phyloP scores from a whole-genome alignment of 2,888 invertebrate genomes.

The Euzophera pinguis region DNA sequence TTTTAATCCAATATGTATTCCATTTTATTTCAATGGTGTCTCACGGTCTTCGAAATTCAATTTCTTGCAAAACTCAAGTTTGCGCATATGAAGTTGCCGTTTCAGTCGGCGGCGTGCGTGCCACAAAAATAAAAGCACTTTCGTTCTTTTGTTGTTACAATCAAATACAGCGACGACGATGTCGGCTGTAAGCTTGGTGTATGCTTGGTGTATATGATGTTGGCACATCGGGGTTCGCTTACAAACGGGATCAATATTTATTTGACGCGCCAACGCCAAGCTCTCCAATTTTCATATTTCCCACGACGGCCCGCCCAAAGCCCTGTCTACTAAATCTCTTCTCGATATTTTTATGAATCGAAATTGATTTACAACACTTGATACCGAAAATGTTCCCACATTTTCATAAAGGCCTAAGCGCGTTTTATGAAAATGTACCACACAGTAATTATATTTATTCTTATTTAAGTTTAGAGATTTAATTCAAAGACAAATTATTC shows the following conservation, averaged over 20 bases:
- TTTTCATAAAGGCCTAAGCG: conserved; percentile 20
- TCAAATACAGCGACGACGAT: conserved; percentile 31
- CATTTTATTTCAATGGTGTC: no score
- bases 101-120: background rate
- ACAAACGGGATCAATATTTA: conserved; percentile 68
- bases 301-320: conserved; percentile 47
- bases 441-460: background rate
- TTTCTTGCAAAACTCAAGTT: no score
- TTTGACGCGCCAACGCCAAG: conserved; percentile 51
- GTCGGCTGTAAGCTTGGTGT: conserved; percentile 32
- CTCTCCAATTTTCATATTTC: conserved; percentile 77
- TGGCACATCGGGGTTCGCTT: conserved; percentile 44
- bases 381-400: conserved; percentile 26
- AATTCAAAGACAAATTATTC: no score
- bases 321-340: conserved; percentile 59
- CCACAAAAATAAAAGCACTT: conserved; percentile 23
- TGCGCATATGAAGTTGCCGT: background rate
- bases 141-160: conserved; percentile 34
- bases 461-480: no score
- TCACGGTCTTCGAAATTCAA: no score
- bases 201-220: conserved; percentile 36
- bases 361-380: conserved; percentile 54
- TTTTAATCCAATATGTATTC: no score
- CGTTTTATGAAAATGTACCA: conserved; percentile 7
- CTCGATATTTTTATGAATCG: conserved; percentile 64